Base-by-base conservation (phyloP, 1,140 invertebrate species). In the Ceratitis capitata region DNA sequence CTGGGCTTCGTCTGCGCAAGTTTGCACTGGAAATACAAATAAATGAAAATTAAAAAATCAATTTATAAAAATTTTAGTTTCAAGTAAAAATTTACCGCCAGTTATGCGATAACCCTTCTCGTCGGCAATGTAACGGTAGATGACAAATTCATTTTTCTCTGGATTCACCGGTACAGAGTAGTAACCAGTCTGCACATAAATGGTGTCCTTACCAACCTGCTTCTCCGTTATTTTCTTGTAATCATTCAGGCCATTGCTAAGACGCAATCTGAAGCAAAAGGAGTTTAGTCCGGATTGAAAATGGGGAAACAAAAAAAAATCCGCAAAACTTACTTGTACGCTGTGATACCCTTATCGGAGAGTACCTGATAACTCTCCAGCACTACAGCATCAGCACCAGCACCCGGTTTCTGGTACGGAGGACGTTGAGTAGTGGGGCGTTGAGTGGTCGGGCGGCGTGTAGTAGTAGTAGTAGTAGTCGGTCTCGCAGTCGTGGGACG, bases 171-270 rank as follows among this genome's bases (percentile, higher is more conserved):
- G 82, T 32, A 51, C 42, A 16, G 82, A 83, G 23, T 83, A 49
- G 47, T 83, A 83, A 9, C 82, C 82, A 16, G 45, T 9, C 26
- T 83, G 82, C 47, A 83, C 82, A 83, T 49, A 51, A 51, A 83
- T 83, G 6, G 23, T 45, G 5, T 53, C 45, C 35, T 83, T 51
- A 3, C 82, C 82, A 49, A 83, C 39, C 19, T 32, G 26, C 14
- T 83, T 83, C 26, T 83, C 53, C 26, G 45, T 51, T 51, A 83
- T 53, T 32, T 51, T 83, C 26, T 83, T 83, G 47, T 83, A 51
- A 83, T 83, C 49, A 14, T n/a, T 35, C 23, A 83, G 19, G 4
- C 82, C 82, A 19, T 83, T 83, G 45, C 49, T 83, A 7, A 83
- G 42, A 19, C 45, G 47, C 32, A 83, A 19, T 53, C 82, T 83